These are phyloP conservation scores for Tinamus major DNA, from an alignment of 2,797 vertebrate species.

Conservation along the genomic window DNA sequence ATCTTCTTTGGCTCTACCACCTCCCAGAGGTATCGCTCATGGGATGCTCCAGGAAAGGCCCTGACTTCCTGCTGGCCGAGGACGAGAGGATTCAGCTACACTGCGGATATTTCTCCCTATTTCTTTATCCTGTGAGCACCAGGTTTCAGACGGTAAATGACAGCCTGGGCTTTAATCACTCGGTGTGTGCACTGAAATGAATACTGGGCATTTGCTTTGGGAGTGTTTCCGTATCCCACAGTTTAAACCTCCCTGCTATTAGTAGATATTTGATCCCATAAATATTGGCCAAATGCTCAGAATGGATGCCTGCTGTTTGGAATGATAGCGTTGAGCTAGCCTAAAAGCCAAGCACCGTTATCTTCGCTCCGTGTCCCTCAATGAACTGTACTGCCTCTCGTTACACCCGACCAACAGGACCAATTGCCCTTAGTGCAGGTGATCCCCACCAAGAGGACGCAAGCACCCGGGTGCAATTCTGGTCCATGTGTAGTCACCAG, in stretches of 20 bases:
- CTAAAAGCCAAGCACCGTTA: background rate
- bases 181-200: background rate
- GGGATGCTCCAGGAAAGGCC: background rate
- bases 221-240: background rate
- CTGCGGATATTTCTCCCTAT: background rate
- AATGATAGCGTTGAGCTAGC: background rate
- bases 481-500: rapidly evolving
- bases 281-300: background rate
- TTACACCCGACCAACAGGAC: background rate
- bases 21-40: background rate
- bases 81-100: background rate
- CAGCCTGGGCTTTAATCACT: background rate
- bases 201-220: background rate
- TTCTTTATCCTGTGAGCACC: background rate
- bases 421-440: rapidly evolving
- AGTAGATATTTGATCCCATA: constrained; percentile 11
- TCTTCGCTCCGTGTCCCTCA: rapidly evolving
- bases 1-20: background rate
- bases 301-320: background rate
- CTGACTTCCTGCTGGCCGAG: background rate
- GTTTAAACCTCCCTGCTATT: constrained; percentile 12
- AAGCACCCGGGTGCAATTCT: background rate
- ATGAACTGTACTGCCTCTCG: background rate
- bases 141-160: background rate
- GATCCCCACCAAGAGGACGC: background rate